Evolutionary conservation across 2,797 vertebrate species (phyloP).

Genomic region (Myoxocephalus aenaeus): DNA sequence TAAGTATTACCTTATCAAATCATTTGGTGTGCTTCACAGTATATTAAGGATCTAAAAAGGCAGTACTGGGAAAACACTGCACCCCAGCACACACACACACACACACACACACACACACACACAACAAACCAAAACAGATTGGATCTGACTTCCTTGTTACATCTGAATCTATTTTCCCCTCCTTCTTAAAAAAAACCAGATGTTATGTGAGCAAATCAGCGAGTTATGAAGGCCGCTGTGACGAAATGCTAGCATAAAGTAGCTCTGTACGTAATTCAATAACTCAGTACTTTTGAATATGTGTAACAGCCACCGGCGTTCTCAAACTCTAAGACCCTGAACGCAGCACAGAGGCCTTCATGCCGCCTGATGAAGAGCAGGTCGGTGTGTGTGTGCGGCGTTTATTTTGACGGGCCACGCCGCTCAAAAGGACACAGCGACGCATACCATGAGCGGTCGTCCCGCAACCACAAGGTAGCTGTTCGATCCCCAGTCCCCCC

Average conservation of each 20-base stretch:
- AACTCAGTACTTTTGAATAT: background rate
- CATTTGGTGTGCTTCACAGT: constrained; percentile 24
- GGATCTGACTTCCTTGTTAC: background rate
- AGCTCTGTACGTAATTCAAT: background rate
- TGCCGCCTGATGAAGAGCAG: background rate
- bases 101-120: background rate
- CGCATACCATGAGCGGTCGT: too few relatives aligned
- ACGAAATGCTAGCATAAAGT: background rate
- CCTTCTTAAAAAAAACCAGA: too few relatives aligned
- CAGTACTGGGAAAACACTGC: background rate
- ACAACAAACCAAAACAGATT: constrained; percentile 2
- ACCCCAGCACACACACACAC: background rate
- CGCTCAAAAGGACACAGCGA: too few relatives aligned
- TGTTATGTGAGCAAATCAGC: background rate
- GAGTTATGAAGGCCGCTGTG: background rate
- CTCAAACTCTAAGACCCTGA: background rate
- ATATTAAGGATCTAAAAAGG: constrained; percentile 9
- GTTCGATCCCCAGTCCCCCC: too few relatives aligned
- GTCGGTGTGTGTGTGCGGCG: background rate
- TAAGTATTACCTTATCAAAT: constrained; percentile 32
- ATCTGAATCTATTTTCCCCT: background rate
- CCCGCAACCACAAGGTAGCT: too few relatives aligned
- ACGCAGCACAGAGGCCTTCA: background rate
- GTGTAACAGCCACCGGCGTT: background rate
- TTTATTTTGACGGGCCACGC: too few relatives aligned